phyloP scores from a whole-genome alignment of 2,113 vertebrate genomes.

The Rhombomys opimus region DNA sequence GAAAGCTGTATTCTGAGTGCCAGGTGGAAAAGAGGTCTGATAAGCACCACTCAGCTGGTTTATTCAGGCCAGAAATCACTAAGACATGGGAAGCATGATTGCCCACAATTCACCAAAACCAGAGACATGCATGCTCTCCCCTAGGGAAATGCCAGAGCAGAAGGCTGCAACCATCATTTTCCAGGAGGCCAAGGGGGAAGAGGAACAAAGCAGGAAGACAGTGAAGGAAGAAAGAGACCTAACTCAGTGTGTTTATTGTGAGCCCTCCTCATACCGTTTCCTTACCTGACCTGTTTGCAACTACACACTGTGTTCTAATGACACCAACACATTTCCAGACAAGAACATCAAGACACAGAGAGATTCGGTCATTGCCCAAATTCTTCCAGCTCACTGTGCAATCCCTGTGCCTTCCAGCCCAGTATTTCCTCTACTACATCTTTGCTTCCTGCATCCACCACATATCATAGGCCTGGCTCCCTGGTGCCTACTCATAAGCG shows the following conservation, averaged over 20 bases:
- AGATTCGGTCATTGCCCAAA: neutral
- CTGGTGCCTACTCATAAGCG: neutral
- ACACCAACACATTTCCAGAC: neutral
- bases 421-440: neutral
- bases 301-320: fast-evolving
- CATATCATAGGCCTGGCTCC: neutral
- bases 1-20: neutral
- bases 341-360: neutral
- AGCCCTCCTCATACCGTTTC: neutral
- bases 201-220: neutral
- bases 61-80: neutral
- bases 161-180: neutral
- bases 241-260: fast-evolving
- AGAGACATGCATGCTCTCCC: neutral
- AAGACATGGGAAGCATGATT: neutral
- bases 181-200: neutral
- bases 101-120: neutral
- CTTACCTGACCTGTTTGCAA: neutral
- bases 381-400: fast-evolving
- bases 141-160: neutral
- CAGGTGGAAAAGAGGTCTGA: neutral
- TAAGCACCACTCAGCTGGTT: too few species aligned
- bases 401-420: neutral
- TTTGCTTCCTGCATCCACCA: fast-evolving
- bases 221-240: fast-evolving